Percentiles rank a stretch among this genome's conserved stretches.
Evolutionary conservation across 64 coral and sea anemone genomes (phyloP).

Genomic region (Dendrophyllia cribrosa): DNA sequence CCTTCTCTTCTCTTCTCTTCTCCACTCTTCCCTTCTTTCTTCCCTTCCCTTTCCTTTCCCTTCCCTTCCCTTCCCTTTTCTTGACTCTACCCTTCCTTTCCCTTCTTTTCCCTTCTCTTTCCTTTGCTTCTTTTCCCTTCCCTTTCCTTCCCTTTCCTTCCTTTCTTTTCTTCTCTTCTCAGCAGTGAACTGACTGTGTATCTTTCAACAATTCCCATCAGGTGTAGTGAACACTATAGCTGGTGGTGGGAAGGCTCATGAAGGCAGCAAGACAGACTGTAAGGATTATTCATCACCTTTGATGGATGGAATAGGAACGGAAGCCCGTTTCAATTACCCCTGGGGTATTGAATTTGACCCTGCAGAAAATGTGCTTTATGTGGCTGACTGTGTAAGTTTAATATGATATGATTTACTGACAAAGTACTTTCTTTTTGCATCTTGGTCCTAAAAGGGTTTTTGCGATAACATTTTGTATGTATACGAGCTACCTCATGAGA

Average conservation of each 20-base stretch:
- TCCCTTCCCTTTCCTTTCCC: too few species aligned
- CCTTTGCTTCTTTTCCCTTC: too few species aligned
- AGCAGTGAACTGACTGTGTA: too few species aligned
- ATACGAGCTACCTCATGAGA: too few species aligned
- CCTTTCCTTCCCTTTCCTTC: too few species aligned
- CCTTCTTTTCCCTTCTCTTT: too few species aligned
- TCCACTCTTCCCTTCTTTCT: too few species aligned
- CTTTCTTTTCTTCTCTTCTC: too few species aligned
- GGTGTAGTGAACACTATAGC: constrained; percentile 50
- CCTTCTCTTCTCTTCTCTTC: too few species aligned
- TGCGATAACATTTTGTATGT: too few species aligned
- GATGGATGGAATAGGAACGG: constrained; percentile 43
- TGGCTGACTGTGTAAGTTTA: constrained; percentile 67
- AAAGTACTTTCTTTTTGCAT: neutral
- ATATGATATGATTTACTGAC: neutral
- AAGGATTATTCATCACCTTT: neutral
- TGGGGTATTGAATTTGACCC: constrained; percentile 63
- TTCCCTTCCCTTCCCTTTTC: too few species aligned
- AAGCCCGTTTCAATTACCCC: constrained; percentile 69
- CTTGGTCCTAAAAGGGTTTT: neutral
- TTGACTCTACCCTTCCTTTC: too few species aligned
- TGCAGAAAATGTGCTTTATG: constrained; percentile 46
- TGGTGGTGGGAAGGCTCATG: constrained; percentile 48
- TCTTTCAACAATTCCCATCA: neutral
- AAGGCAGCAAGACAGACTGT: constrained; percentile 58